Base-by-base conservation (phyloP, 2,888 invertebrate species). In the Tetramorium bicarinatum region DNA sequence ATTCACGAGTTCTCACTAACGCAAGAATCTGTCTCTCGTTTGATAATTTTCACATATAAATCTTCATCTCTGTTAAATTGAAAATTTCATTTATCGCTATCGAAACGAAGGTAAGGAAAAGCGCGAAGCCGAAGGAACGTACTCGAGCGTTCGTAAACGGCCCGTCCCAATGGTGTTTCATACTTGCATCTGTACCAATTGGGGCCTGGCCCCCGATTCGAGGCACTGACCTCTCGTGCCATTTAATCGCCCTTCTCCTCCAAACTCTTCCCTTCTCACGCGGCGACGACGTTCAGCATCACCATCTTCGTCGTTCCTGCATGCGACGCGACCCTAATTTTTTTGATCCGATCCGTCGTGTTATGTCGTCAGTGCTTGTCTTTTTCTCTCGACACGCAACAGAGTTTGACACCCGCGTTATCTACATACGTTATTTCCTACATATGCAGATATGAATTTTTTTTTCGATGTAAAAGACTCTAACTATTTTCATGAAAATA, bases 171-270 rank as follows among this genome's bases (percentile, higher is more conserved):
- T 38, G 83, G 38, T 84, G 88, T 90, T 88, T 90, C 86, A 86
- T 69, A 69, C 87, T 87, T 87, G 88, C 87, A 79, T 90, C 90
- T 86, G 86, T 89, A 83, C 91, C 92, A 92, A 94, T 94, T 88
- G 89, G 90, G 89, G 52, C 93, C 92, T 91, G 89, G 64, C 92
- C 92, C 91, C 91, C 90, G 91, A 92, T 93, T 92, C 92, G 91
- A 94, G 94, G 93, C 94, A 94, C 92, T 94, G 94, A 94, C 94
- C 94, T 93, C 93, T 93, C 92, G 93, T 93, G 93, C 94, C 93
- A 94, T 93, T 94, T 94, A 94, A 93, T 89, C 91, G 90, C 91
- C 89, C 90, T 89, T 84, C 87, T 85, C 88, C 66, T 44, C 81
- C 85, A 47, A 82, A 71, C 71, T 85, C 83, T 87, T 71, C 84